Evolutionary conservation across 2,113 vertebrate genomes (phyloP), one percentile per base, ranked within the genome.

Genomic region (Menidia beryllina): DNA sequence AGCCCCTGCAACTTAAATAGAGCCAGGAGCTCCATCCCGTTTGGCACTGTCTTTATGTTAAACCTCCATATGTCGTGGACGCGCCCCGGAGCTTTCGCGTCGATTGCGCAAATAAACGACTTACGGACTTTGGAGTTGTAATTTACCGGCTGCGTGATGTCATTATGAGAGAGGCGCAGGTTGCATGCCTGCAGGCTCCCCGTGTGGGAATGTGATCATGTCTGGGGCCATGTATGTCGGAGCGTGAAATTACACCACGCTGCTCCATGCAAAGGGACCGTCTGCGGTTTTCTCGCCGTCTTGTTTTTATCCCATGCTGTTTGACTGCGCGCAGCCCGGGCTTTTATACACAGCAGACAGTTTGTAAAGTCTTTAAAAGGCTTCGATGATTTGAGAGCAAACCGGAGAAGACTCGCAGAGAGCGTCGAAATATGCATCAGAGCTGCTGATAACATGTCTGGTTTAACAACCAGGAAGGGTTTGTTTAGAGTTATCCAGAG

Each of bases 201-300:
- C 23, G 45, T 62, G 53, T 61, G 77, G 70, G 34, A 24, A 58
- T 63, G 50, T 50, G 8, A 54, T 49, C n/a, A 38, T 51, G 17
- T 58, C 17, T 12, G 45, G 26, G 34, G 21, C 49, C 12, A 41
- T 45, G 54, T 51, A 57, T 47, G 69, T 56, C 36, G 53, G 11
- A 10, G 54, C 36, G 51, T 67, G 45, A 73, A 82, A 83, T 77
- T 52, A 73, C 76, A 74, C 8, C 58, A 85, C 34, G 14, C 53
- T 13, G 23, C 9, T 41, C 2, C 4, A 68, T 43, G 47, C 55
- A 48, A 68, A 67, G 58, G 66, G 63, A 43, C 23, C 20, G 50
- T 81, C 69, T 84, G 83, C 64, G 82, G 83, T 81, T 86, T n/a
- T 88, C 41, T 73, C 87, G 58, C 89, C 54, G 24, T 45, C 23